These are phyloP conservation scores for Falcunculus frontatus DNA, from an alignment of 2,113 vertebrate genomes.

Conservation along the genomic window DNA sequence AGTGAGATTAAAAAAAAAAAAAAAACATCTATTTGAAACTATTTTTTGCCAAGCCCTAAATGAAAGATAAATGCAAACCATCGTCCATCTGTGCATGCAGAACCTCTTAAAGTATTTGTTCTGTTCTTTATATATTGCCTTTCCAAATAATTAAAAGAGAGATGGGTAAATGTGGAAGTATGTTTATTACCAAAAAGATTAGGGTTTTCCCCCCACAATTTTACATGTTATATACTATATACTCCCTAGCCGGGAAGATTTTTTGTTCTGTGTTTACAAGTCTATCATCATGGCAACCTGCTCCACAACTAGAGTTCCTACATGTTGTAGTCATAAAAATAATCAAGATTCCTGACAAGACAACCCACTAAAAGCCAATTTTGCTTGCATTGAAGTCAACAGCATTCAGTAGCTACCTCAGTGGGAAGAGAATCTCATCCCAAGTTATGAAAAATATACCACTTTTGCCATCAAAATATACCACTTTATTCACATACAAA, in stretches of 20 bases:
- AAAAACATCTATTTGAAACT: not conserved
- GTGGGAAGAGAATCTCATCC: not conserved
- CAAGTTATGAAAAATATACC: not conserved
- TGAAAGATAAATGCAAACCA: not conserved
- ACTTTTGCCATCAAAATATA: not conserved
- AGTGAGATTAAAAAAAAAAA: not conserved
- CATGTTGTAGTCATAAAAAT: not conserved
- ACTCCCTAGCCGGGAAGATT: not conserved
- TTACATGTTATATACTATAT: not conserved
- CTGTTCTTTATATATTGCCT: not conserved
- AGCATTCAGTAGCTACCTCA: not conserved
- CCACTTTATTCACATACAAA: not conserved
- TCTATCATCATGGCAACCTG: not conserved
- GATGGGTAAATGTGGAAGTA: not conserved
- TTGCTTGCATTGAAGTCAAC: not conserved
- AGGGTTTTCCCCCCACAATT: not conserved
- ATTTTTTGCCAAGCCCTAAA: not conserved
- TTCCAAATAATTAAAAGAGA: not conserved
- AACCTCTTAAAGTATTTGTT: not conserved
- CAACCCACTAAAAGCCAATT: not conserved
- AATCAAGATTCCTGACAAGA: not conserved
- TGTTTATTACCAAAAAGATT: not conserved
- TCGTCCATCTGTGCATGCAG: not conserved
- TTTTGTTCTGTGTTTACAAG: not conserved
- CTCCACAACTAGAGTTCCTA: not conserved